Evolutionary conservation across 2,113 vertebrate species (phyloP).

Genomic region (Hipposideros armiger): DNA sequence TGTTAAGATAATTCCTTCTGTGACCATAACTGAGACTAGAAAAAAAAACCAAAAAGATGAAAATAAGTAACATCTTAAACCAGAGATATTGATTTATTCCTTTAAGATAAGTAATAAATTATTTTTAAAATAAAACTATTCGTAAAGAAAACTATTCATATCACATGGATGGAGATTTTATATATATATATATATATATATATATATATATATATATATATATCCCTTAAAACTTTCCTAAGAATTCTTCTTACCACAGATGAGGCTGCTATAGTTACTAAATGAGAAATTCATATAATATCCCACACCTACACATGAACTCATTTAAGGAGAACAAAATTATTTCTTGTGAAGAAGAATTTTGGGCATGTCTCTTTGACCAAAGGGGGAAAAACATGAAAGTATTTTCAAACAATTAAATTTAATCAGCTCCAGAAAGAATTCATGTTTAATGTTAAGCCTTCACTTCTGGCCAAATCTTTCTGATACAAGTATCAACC

Average conservation of each 20-base stretch:
- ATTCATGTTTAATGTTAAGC: not conserved
- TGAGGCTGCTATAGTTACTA: not conserved
- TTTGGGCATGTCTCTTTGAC: constrained; percentile 7
- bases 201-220: not conserved
- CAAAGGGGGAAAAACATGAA: not conserved
- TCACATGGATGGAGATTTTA: no score
- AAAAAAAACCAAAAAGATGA: not conserved
- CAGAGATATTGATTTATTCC: not conserved
- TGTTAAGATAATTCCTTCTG: not conserved
- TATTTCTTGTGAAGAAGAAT: constrained; percentile 42
- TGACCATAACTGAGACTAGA: not conserved
- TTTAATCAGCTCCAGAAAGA: not conserved
- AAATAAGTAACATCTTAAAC: not conserved
- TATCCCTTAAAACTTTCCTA: not conserved
- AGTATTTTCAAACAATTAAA: constrained; percentile 28
- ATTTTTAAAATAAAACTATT: not conserved
- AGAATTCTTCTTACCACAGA: not conserved
- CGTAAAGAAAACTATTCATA: not conserved
- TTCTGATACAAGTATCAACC: not conserved
- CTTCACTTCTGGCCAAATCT: not conserved
- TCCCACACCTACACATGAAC: not conserved
- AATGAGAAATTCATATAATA: not conserved
- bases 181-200: no score
- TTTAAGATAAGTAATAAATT: not conserved
- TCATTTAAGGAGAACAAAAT: not conserved